Base-by-base conservation (phyloP, 92 coral and sea anemone species). In the Bergia sp. region DNA sequence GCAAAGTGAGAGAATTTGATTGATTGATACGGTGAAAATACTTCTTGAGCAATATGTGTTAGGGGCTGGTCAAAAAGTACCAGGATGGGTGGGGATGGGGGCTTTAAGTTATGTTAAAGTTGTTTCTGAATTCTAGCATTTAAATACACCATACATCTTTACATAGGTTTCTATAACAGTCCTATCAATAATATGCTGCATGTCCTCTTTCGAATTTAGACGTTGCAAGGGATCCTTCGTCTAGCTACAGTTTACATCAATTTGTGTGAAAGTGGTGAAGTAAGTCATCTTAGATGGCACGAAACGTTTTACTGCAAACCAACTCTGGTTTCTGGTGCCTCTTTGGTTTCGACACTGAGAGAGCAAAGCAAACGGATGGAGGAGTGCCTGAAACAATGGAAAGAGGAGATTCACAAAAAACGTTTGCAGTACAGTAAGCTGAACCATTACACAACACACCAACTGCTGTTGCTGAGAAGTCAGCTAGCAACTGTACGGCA, bases 181-280 rank as follows among this genome's bases (percentile, higher is more conserved):
- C 58, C 58, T 47, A 5, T 12, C 16, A 12, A 1, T 7, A 53
- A 53, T 53, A 12, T 67, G 0, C n/a, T 67, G 29, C 15, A 13
- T 80, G 11, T 82, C 43, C 1, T 57, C 41, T n/a, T 79, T 43
- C 42, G 6, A 40, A 13, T 67, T 40, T 79, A 93, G 94, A 89
- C 92, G 16, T 82, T 93, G 37, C 89, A 96, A 64, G 92, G 93
- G 18, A 88, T 93, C 40, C 86, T 90, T 42, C 85, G 94, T 29
- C 82, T 96, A 7, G 94, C 93, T 18, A 36, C 81, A 67, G 91
- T 92, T 0, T 96, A 94, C 91, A 77, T 82, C 7, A 58, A 86
- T 8, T 93, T 96, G 37, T 94, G 96, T 86, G 92, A 94, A 50
- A 92, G 93, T 64, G 98, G 98, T 1, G 96, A 96, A 74, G 96